Base-by-base conservation (phyloP, 1,140 invertebrate species). In the Colletes latitarsis region DNA sequence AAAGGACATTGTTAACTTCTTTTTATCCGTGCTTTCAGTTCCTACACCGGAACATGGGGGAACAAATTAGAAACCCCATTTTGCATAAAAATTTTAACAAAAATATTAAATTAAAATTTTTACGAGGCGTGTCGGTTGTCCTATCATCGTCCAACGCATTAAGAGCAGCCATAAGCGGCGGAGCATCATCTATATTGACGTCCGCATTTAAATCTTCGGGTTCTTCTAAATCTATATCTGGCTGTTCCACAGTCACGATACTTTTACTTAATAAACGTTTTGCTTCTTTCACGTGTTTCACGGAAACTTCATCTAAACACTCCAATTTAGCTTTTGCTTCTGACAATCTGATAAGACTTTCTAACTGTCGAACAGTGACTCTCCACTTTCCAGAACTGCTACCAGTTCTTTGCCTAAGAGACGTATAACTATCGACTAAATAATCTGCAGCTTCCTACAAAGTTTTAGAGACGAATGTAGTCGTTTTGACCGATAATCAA, bases 331-430 rank as follows among this genome's bases (percentile, higher is more conserved):
- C 99, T 95, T 99, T 97, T 14, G 97, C 98, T 94, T 99, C 99
- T 6, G 98, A 98, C 14, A 99, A 94, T 49, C 99, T 96, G 87
- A 99, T 96, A 95, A 99, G 96, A 89, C 98, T 99, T 94, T 99
- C 99, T 68, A 99, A 94, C 91, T 99, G 99, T n/a, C 99, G 94
- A n/a, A 99, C 99, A 0, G 99, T 99, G 77, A 99, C 99, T 68
- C 98, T 94, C 98, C 98, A 99, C 72, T 96, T 96, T 6, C 95
- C 94, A 3, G 95, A 94, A 39, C 96, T 95, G 8, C 95, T 95
- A 46, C 94, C 94, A 90, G 99, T 98, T 17, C 97, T 94, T 88
- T 98, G 96, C 12, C 99, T 94, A 30, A 99, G 93, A 83, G 95
- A 95, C 21, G 96, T 97, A 93, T 99, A 99, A 92, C 98, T 96